Base-by-base conservation (phyloP, 2,797 vertebrate species). In the Lemur catta region DNA sequence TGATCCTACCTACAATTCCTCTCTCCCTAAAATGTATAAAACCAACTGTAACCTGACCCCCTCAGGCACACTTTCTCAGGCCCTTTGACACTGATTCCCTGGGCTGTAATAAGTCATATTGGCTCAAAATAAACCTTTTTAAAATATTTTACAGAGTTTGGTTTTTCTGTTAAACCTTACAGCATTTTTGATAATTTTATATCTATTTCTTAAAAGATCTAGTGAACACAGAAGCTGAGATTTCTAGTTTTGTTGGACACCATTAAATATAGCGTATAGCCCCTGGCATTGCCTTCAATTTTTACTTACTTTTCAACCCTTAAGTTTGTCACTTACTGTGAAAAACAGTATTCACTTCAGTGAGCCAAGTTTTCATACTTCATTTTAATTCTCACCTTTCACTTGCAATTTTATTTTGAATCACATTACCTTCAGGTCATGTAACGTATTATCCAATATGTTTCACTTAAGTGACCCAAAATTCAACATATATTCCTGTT, bases 361-460 rank as follows among this genome's bases (percentile, higher is more conserved):
- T 69, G 84, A 89, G 20, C 33, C 65, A 87, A 71, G 82, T 95
- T 86, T 90, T 72, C 59, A 80, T 75, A 80, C 71, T 57, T 94
- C 33, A 80, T 92, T 96, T 95, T 79, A 90, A 94, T 95, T 90
- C 35, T 93, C 35, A 92, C 38, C 35, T 94, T 93, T 90, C 89
- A 71, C 46, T 88, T 86, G 38, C 7, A 65, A 81, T 97, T 95
- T 90, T 81, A 69, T 80, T 88, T 90, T 94, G 30, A 84, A 96
- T 86, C 55, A 59, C 24, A 90, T 92, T 93, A 95, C 71, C 20
- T 33, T 50, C 55, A 92, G 89, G 80, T 95, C 26, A 75, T 71
- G 1, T 80, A 80, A 93, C 90, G 4, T 87, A 92, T 94, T 90
- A 91, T 65, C 43, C 50, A 94, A 48, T 87, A 50, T 67, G 38